Conservation (phyloP, 1,140 invertebrate species). For the Pantala flavescens region DNA sequence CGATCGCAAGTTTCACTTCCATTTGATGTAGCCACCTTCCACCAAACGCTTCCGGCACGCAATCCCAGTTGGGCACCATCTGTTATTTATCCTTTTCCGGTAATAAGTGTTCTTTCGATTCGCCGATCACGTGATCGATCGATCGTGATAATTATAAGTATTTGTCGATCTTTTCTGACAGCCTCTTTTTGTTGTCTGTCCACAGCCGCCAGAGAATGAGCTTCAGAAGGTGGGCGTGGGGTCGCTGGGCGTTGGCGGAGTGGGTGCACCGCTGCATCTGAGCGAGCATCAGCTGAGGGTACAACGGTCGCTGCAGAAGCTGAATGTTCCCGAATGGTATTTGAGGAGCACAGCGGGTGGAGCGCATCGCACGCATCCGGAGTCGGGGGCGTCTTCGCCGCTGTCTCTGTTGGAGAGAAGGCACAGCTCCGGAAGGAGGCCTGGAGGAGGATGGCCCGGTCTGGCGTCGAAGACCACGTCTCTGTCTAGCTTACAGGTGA, state of each 20-base stretch:
- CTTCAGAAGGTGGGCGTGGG: constrained; percentile 64
- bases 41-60: too few relatives aligned
- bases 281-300: constrained; percentile 87
- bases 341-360: constrained; percentile 59
- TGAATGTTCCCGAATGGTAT: constrained; percentile 93
- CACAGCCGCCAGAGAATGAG: constrained; percentile 83
- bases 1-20: too few relatives aligned
- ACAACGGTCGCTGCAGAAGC: constrained; percentile 79
- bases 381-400: constrained; percentile 23
- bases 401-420: constrained; percentile 31
- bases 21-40: too few relatives aligned
- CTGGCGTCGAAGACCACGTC: constrained; percentile 68
- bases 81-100: too few relatives aligned
- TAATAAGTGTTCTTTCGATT: too few relatives aligned
- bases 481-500: constrained; percentile 45
- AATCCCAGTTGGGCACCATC: too few relatives aligned
- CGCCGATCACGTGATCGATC: too few relatives aligned
- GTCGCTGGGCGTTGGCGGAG: neutral
- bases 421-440: constrained; percentile 31
- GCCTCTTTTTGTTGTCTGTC: constrained; percentile 30
- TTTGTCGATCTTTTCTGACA: neutral
- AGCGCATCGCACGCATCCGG: constrained; percentile 15
- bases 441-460: constrained; percentile 49
- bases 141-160: too few relatives aligned
- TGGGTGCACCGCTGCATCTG: constrained; percentile 49